These are phyloP conservation scores for Antheraea yamamai DNA, from an alignment of 2,888 invertebrate species.

Conservation along the genomic window DNA sequence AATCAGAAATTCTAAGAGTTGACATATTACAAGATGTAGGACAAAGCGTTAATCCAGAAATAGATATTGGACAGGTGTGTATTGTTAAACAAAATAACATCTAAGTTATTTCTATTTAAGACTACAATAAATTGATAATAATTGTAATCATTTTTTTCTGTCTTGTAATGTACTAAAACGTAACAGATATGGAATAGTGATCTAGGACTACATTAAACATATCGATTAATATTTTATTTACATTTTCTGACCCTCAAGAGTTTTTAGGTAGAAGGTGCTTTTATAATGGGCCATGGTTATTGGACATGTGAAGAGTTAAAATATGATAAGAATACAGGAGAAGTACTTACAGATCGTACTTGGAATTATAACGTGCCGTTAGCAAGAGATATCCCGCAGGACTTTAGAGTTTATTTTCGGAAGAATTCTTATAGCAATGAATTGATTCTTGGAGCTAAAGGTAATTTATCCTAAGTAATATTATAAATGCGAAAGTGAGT, in stretches of 20 bases:
- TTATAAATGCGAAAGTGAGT: too few species aligned
- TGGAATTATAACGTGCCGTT: conserved; percentile 90
- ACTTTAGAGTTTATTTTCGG: conserved; percentile 85
- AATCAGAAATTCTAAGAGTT: conserved; percentile 81
- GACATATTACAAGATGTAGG: conserved; percentile 86
- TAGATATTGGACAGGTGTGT: conserved; percentile 85
- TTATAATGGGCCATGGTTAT: conserved; percentile 88
- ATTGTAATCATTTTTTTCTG: neutral
- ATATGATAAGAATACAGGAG: conserved; percentile 84
- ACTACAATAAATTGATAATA: neutral
- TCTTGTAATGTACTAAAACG: neutral
- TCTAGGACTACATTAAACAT: neutral
- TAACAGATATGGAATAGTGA: neutral
- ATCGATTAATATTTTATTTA: neutral
- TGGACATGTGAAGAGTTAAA: conserved; percentile 87
- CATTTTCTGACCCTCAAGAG: neutral
- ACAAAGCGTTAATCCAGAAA: conserved; percentile 83
- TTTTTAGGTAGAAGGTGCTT: conserved; percentile 85
- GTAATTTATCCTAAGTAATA: conserved; percentile 47
- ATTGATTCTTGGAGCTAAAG: conserved; percentile 85
- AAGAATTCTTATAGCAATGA: conserved; percentile 83
- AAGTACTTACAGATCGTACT: conserved; percentile 86
- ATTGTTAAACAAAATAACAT: neutral
- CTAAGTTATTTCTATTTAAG: neutral
- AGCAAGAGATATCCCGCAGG: conserved; percentile 88